Conservation (phyloP, 2,888 invertebrate species). For the Trichopoda pennipes region DNA sequence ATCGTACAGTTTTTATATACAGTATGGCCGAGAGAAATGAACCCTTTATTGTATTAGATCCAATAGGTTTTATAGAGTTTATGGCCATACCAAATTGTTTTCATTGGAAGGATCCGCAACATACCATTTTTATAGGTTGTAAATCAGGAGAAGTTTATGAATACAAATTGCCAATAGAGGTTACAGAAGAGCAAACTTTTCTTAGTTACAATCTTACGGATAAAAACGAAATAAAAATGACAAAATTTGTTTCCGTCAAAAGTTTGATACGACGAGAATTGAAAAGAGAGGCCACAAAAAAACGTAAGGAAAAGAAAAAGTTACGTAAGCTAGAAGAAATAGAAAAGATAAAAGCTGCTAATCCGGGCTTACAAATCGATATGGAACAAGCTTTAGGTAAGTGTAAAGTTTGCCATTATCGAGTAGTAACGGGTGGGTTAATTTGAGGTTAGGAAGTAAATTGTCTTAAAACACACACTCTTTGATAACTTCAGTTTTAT, state of each 20-base stretch:
- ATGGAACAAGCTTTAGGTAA: conserved; percentile 84
- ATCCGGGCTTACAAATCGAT: conserved; percentile 84
- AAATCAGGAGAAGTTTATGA: conserved; percentile 83
- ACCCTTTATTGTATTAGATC: conserved; percentile 82
- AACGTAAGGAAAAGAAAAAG: conserved; percentile 82
- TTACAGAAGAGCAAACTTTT: conserved; percentile 81
- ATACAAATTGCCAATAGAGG: conserved; percentile 81
- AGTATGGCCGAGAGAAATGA: conserved; percentile 78
- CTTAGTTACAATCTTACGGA: conserved; percentile 75
- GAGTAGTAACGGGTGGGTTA: no score
- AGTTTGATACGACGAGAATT: conserved; percentile 84
- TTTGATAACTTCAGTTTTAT: no score
- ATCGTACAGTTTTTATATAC: conserved; percentile 87
- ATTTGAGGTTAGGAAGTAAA: no score
- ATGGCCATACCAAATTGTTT: conserved; percentile 85
- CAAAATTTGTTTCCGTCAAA: conserved; percentile 84
- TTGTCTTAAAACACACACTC: no score
- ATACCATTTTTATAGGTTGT: conserved; percentile 83
- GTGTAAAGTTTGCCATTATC: conserved; percentile 36
- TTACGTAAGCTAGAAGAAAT: conserved; percentile 83
- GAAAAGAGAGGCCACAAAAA: conserved; percentile 83
- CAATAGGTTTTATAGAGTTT: conserved; percentile 86
- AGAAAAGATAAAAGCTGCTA: conserved; percentile 82
- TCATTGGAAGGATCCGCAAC: conserved; percentile 84
- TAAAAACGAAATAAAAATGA: conserved; percentile 75